phyloP scores from a whole-genome alignment of 2,888 invertebrate genomes.

The Crocallis elinguaria region DNA sequence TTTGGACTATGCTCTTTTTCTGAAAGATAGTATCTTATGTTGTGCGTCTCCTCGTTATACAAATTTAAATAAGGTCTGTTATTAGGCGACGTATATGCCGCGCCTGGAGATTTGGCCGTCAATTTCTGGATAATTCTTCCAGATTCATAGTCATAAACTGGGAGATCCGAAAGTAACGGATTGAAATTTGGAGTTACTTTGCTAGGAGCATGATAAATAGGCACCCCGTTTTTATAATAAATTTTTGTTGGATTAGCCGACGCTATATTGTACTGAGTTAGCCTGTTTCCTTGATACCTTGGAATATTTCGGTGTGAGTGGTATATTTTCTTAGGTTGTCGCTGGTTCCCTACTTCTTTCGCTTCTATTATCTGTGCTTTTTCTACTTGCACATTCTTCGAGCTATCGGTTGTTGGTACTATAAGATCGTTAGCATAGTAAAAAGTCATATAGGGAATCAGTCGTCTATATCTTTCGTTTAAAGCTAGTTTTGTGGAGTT shows the following conservation, averaged over 20 bases:
- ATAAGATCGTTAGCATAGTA: slow-evolving; percentile 87
- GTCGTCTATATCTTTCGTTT: slow-evolving; percentile 89
- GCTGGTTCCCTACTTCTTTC: slow-evolving; percentile 49
- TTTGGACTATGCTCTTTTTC: slow-evolving; percentile 67
- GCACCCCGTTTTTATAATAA: slow-evolving; percentile 66
- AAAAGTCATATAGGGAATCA: slow-evolving; percentile 93
- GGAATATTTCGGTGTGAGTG: slow-evolving; percentile 72
- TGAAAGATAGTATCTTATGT: slow-evolving; percentile 67
- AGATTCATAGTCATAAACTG: slow-evolving; percentile 53
- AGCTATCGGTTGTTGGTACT: slow-evolving; percentile 66
- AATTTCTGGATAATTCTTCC: slow-evolving; percentile 59
- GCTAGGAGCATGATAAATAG: slow-evolving; percentile 49
- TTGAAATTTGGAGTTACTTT: slow-evolving; percentile 60
- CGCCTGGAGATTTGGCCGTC: slow-evolving; percentile 50
- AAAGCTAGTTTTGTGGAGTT: slow-evolving; percentile 74
- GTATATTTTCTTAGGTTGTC: slow-evolving; percentile 67
- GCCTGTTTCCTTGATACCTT: slow-evolving; percentile 75
- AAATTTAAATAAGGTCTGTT: slow-evolving; percentile 66
- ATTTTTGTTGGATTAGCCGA: slow-evolving; percentile 76
- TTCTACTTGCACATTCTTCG: slow-evolving; percentile 69
- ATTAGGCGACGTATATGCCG: slow-evolving; percentile 46
- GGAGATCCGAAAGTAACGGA: slow-evolving; percentile 51
- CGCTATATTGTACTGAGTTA: slow-evolving; percentile 77
- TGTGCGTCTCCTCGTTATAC: slow-evolving; percentile 58
- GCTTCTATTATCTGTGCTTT: slow-evolving; percentile 73